These are phyloP conservation scores for Drosophila mauritiana DNA, from an alignment of 1,140 invertebrate genomes.

Conservation along the genomic window DNA sequence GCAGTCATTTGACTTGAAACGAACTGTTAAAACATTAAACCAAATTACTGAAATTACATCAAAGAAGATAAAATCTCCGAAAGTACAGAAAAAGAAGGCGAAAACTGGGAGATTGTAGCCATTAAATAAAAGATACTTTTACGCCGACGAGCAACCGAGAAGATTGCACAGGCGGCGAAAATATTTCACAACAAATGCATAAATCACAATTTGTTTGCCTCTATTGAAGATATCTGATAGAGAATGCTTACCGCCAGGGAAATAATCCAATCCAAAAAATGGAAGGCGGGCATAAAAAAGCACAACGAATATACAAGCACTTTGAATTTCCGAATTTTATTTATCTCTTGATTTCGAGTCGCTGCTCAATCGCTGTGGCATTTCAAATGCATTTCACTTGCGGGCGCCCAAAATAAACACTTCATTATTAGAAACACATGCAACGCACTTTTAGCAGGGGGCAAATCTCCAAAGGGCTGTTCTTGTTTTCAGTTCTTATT, in stretches of 20 bases:
- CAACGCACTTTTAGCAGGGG: constrained; percentile 20
- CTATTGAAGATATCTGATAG: constrained; percentile 22
- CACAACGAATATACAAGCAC: constrained; percentile 36
- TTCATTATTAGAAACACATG: constrained; percentile 82
- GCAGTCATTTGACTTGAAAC: constrained; percentile 25
- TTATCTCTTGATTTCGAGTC: constrained; percentile 36
- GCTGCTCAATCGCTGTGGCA: constrained; percentile 21
- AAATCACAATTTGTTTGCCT: constrained; percentile 43
- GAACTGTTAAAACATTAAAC: constrained; percentile 45
- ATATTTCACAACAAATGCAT: constrained; percentile 47
- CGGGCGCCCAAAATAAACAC: constrained; percentile 73
- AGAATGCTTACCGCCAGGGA: constrained; percentile 37
- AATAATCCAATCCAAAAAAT: constrained; percentile 26
- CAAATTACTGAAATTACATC: constrained; percentile 46
- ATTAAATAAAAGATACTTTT: constrained; percentile 43
- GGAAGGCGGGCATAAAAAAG: background rate
- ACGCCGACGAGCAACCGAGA: constrained; percentile 13
- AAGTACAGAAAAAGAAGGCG: constrained; percentile 5
- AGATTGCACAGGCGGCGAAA: constrained; percentile 27
- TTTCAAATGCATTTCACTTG: constrained; percentile 58
- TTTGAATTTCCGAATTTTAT: constrained; percentile 46
- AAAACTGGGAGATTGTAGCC: constrained; percentile 24
- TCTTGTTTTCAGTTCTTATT: constrained; percentile 37
- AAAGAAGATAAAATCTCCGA: constrained; percentile 25
- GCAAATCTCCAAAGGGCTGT: constrained; percentile 36